Percentiles rank a stretch among this genome's conserved stretches.
Conservation (phyloP, 64 coral and sea anemone genomes). For the Anthopleura sola region DNA sequence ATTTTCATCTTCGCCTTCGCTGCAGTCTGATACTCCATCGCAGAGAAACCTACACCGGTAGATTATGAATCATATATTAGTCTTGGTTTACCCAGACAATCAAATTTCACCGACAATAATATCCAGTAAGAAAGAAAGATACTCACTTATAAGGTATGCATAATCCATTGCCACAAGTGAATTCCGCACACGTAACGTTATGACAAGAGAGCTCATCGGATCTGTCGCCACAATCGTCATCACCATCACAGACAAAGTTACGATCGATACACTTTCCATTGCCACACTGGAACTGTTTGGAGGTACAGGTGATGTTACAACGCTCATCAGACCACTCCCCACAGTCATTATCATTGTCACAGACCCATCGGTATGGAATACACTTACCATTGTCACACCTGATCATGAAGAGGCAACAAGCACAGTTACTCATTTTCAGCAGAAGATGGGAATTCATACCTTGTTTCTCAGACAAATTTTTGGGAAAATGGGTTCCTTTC, state of each 20-base stretch:
- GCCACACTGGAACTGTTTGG: conserved; percentile 50
- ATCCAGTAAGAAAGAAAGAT: background rate
- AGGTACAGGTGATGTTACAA: conserved; percentile 52
- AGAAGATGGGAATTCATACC: background rate
- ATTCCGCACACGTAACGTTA: conserved; percentile 49
- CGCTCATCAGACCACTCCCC: conserved; percentile 64
- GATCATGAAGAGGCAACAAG: background rate
- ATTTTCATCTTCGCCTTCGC: conserved; percentile 55
- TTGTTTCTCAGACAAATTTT: background rate
- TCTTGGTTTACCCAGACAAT: background rate
- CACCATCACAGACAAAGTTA: conserved; percentile 61
- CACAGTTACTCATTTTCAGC: background rate
- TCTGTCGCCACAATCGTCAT: conserved; percentile 76
- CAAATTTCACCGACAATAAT: no score
- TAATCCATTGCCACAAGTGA: conserved; percentile 47
- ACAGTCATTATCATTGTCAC: conserved; percentile 73
- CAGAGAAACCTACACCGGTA: conserved; percentile 50
- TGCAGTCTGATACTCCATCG: conserved; percentile 58
- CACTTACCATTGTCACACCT: conserved; percentile 56
- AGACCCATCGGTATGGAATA: conserved; percentile 54
- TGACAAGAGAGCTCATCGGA: conserved; percentile 60
- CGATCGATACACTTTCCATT: conserved; percentile 74
- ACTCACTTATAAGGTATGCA: conserved; percentile 76
- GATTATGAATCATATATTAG: background rate
- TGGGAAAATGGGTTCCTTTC: no score